Evolutionary conservation across 2,888 invertebrate species (phyloP), one percentile per base, ranked within the genome.

Genomic region (Lutraria lutraria): DNA sequence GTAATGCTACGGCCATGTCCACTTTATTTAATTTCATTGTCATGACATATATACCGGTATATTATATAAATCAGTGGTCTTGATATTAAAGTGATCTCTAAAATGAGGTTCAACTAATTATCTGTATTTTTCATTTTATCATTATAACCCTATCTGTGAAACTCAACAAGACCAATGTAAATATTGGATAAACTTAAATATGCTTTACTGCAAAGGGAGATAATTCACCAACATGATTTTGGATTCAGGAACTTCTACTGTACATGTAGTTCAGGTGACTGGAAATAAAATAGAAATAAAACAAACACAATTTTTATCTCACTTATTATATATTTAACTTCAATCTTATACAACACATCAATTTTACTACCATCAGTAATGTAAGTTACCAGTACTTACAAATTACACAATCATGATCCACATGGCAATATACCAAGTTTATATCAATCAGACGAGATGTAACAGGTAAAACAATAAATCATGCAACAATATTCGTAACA

Each of bases 361-460:
- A 68, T 13, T n/a, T 43, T 43, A 43, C 60, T n/a, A 25, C 63
- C 63, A 68, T 25, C n/a, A n/a, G n/a, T 60, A 21, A 60, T 25
- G 63, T 68, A 13, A 25, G n/a, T n/a, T n/a, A n/a, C n/a, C n/a
- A n/a, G n/a, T n/a, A 13, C 63, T 68, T 68, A 25, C 63, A 68
- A 68, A n/a, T 68, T n/a, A 68, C 63, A 10, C 63, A n/a, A 68
- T 68, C 63, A 68, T 68, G 63, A 68, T 68, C 63, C 12, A 68
- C 63, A 68, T 68, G 63, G 25, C 63, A 68, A 25, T 25, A 25
- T 25, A 25, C 63, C 19, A 19, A 25, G 25, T 25, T 25, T 68
- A 6, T 25, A 25, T 25, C 12, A 25, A 68, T 25, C n/a, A 68
- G 63, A 68, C 25, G 25, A 68, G n/a, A 68, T 25, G n/a, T 68